Evolutionary conservation across 1,140 invertebrate genomes (phyloP), one percentile per base, ranked within the genome.

Genomic region (Drosophila virilis): DNA sequence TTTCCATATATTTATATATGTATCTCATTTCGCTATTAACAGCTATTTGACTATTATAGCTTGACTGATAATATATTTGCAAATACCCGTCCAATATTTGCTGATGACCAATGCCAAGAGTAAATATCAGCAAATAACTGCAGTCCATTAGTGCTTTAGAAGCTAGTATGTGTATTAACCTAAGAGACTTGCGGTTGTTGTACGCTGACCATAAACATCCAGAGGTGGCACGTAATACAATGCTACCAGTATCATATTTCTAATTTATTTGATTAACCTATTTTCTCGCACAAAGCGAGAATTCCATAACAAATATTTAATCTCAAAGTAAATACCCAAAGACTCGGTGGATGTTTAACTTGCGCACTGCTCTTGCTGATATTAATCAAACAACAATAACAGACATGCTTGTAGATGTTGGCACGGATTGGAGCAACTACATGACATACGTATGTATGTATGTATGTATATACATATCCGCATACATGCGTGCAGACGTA

Each of bases 341-440:
- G 71, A 72, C 72, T 64, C 65, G 40, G 35, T 43, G 46, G 37
- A 35, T 76, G 54, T 54, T 69, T 64, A 71, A 75, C 65, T 81
- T 60, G 51, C 71, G 43, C 15, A 42, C 40, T 37, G 62, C 61
- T 62, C 66, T 62, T 28, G 66, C 69, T 59, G 82, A 86, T 84
- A 85, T 80, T 85, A 85, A 85, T 85, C 81, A 86, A 80, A 66
- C 66, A 75, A 85, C 81, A 85, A 85, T 78, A 71, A 65, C 74
- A 85, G 54, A 66, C 60, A 80, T 48, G 10, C 46, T 66, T 60
- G 51, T 57, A 54, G 46, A 66, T 50, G 51, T 43, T 52, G 7
- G 59, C 54, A 72, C 61, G 28, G 45, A 54, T 35, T 51, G 65
- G 70, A 50, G 35, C 52, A 5, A 55, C 42, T 17, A 66, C 48